phyloP scores from a whole-genome alignment of 1,140 invertebrate species.

The Piezodorus guildinii region DNA sequence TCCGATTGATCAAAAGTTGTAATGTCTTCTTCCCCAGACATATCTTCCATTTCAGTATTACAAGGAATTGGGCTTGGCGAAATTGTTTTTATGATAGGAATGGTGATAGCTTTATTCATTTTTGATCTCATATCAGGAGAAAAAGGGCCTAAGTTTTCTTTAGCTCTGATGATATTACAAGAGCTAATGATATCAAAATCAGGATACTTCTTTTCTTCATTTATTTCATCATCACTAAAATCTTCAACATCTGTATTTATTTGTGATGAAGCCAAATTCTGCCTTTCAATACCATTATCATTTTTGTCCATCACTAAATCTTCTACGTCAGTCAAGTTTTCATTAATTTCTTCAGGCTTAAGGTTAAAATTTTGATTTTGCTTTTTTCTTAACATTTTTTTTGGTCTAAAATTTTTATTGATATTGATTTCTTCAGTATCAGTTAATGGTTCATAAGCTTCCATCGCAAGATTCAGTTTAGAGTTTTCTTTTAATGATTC shows the following conservation, averaged over 20 bases:
- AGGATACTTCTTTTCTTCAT: constrained; percentile 27
- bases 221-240: constrained; percentile 31
- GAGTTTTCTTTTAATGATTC: constrained; percentile 28
- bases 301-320: constrained; percentile 40
- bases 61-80: constrained; percentile 23
- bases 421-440: constrained; percentile 42
- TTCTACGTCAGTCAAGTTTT: constrained; percentile 39
- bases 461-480: constrained; percentile 17
- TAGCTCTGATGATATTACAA: constrained; percentile 27
- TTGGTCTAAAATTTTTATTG: neutral
- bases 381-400: constrained; percentile 11
- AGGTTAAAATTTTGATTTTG: neutral
- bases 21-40: constrained; percentile 35
- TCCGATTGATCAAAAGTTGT: neutral
- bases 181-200: constrained; percentile 28
- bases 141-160: constrained; percentile 31
- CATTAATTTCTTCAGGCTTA: constrained; percentile 10
- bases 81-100: constrained; percentile 24
- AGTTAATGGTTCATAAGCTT: constrained; percentile 31
- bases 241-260: constrained; percentile 30
- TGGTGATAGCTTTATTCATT: constrained; percentile 5
- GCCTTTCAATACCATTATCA: constrained; percentile 23
- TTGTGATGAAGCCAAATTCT: neutral
- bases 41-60: constrained; percentile 41
- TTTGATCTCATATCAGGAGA: constrained; percentile 25